Conservation (phyloP, 2,113 vertebrate genomes). For the Dendropsophus ebraccatus region DNA sequence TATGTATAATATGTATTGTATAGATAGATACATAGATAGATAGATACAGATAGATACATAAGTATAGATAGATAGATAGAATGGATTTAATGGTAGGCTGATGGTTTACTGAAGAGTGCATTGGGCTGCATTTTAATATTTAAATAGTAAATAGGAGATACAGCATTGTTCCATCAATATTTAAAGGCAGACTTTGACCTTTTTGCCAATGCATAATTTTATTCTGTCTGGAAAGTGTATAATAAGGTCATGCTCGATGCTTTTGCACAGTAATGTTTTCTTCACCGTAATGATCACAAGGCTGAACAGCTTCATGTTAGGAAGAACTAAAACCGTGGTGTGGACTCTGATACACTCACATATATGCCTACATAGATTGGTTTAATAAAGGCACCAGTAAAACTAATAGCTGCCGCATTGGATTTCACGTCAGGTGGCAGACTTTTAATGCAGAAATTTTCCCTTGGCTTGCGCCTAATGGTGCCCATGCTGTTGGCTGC, state of each 20-base stretch:
- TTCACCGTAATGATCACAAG: conserved; percentile 25
- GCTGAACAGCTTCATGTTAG: background rate
- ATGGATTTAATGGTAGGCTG: background rate
- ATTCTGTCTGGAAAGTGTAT: conserved; percentile 30
- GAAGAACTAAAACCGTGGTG: background rate
- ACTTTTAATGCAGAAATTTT: conserved; percentile 16
- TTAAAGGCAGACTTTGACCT: conserved; percentile 6
- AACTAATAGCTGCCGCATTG: background rate
- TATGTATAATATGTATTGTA: background rate
- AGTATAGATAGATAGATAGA: too few relatives aligned
- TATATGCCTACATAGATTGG: background rate
- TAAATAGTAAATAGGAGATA: background rate
- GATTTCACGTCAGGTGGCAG: background rate
- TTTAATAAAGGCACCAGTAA: background rate
- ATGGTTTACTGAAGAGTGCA: background rate
- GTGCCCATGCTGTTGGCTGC: background rate
- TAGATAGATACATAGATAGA: too few relatives aligned
- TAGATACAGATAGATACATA: too few relatives aligned
- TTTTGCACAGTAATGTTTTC: conserved; percentile 18
- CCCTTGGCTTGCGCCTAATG: conserved; percentile 26
- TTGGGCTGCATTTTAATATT: background rate
- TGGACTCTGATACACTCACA: background rate
- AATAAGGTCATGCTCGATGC: conserved; percentile 11
- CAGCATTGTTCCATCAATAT: conserved; percentile 17
- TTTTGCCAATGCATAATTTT: conserved; percentile 10